phyloP scores from a whole-genome alignment of 2,888 invertebrate species.

The Limnephilus rhombicus region DNA sequence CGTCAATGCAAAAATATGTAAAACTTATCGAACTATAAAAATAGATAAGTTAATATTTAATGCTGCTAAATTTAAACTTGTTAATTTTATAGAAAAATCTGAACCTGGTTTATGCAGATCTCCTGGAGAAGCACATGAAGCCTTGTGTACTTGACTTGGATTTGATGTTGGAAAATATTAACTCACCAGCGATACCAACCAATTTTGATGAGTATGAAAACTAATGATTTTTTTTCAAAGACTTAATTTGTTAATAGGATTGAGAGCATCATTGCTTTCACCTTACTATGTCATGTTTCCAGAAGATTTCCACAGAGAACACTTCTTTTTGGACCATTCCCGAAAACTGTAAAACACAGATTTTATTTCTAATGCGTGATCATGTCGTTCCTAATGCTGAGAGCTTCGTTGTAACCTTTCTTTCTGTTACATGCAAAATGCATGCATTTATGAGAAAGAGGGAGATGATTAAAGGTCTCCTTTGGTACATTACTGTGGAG shows the following conservation, averaged over 20 bases:
- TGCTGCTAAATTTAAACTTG: conserved; percentile 24
- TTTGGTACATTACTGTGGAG: background rate
- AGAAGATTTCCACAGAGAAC: background rate
- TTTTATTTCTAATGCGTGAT: background rate
- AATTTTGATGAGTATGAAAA: conserved; percentile 74
- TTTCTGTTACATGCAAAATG: too few species aligned
- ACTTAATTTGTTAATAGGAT: background rate
- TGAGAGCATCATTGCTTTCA: background rate
- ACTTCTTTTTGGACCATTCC: background rate
- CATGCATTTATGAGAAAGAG: too few species aligned
- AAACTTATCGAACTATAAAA: too few species aligned
- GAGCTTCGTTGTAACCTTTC: too few species aligned
- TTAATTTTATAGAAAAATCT: conserved; percentile 71
- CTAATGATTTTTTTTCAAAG: background rate
- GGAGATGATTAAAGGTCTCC: too few species aligned
- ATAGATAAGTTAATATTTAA: too few species aligned
- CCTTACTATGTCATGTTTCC: background rate
- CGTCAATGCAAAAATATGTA: too few species aligned
- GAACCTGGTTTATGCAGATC: conserved; percentile 72
- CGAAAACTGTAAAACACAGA: background rate
- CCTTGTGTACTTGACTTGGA: conserved; percentile 78
- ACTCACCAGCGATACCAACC: conserved; percentile 70
- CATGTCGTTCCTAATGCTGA: too few species aligned
- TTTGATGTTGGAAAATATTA: conserved; percentile 69
- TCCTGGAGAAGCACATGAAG: conserved; percentile 75